Percentiles rank a stretch among this genome's conserved stretches.
phyloP scores from a whole-genome alignment of 1,140 invertebrate genomes.

The Macrobrachium rosenbergii region DNA sequence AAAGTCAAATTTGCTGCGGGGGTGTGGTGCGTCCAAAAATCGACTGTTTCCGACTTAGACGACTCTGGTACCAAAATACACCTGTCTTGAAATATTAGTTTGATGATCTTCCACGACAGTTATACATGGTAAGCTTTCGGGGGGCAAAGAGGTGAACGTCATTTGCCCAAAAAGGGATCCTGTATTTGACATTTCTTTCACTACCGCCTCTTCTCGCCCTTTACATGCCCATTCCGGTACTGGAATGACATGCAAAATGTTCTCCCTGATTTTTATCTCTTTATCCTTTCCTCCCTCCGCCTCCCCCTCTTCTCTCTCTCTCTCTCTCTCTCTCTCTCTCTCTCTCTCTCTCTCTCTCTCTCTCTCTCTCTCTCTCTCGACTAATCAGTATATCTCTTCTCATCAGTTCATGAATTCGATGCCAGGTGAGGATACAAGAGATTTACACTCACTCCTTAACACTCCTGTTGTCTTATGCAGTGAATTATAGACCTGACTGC shows the following conservation, averaged over 20 bases:
- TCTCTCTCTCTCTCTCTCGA: slow-evolving; percentile 3
- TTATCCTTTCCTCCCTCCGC: neutral
- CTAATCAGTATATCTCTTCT: neutral
- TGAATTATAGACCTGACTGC: no score
- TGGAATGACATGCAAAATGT: neutral
- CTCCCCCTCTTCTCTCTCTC: neutral
- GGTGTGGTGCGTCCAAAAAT: no score
- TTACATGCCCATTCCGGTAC: neutral
- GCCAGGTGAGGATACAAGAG: no score
- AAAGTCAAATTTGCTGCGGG: no score
- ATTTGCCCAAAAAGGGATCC: neutral
- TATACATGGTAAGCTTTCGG: no score
- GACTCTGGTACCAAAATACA: no score
- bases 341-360: slow-evolving; percentile 19
- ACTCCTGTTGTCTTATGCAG: no score
- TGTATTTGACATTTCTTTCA: neutral
- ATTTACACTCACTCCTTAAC: no score
- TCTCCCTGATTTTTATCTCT: neutral
- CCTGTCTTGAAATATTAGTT: no score
- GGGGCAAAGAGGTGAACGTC: no score
- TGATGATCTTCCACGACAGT: no score
- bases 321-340: slow-evolving; percentile 10
- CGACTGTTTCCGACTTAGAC: no score
- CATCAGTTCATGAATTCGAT: neutral
- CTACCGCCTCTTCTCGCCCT: neutral